Evolutionary conservation across 1,140 invertebrate species (phyloP).

Genomic region (Palaemon carinicauda): DNA sequence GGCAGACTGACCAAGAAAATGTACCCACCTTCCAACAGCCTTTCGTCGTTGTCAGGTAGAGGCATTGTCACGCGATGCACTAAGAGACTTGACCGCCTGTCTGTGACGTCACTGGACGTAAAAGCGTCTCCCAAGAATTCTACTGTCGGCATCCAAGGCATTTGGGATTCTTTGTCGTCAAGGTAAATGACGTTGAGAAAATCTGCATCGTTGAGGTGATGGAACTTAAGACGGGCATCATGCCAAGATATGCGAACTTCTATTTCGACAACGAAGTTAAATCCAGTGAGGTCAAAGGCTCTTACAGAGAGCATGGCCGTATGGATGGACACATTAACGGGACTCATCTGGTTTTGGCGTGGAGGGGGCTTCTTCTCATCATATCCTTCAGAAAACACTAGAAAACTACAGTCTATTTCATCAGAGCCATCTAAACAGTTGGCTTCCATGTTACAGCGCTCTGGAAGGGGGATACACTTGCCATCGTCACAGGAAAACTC

Average conservation of each 20-base stretch:
- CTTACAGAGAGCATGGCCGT: slow-evolving; percentile 18
- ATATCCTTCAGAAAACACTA: slow-evolving; percentile 15
- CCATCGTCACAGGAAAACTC: slow-evolving; percentile 77
- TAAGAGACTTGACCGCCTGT: background rate
- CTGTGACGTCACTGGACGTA: slow-evolving; percentile 28
- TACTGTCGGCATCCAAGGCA: slow-evolving; percentile 31
- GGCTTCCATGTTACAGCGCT: slow-evolving; percentile 74
- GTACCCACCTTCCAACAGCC: slow-evolving; percentile 26
- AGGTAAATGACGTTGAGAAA: slow-evolving; percentile 30
- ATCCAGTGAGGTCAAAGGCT: slow-evolving; percentile 32
- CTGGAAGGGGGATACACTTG: slow-evolving; percentile 71
- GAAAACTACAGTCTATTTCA: slow-evolving; percentile 64
- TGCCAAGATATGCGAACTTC: slow-evolving; percentile 32
- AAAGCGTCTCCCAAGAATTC: slow-evolving; percentile 45
- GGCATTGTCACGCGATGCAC: background rate
- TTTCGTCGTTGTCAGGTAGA: slow-evolving; percentile 25
- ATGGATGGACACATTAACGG: slow-evolving; percentile 27
- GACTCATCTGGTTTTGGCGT: background rate
- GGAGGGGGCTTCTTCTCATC: slow-evolving; percentile 29
- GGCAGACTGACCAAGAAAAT: background rate
- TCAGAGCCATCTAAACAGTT: slow-evolving; percentile 77
- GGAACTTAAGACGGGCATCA: slow-evolving; percentile 9
- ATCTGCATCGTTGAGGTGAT: slow-evolving; percentile 23
- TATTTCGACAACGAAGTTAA: slow-evolving; percentile 38
- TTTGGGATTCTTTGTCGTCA: background rate